Base-by-base conservation (phyloP, 2,797 vertebrate genomes). In the Tauraco hartlaubi region DNA sequence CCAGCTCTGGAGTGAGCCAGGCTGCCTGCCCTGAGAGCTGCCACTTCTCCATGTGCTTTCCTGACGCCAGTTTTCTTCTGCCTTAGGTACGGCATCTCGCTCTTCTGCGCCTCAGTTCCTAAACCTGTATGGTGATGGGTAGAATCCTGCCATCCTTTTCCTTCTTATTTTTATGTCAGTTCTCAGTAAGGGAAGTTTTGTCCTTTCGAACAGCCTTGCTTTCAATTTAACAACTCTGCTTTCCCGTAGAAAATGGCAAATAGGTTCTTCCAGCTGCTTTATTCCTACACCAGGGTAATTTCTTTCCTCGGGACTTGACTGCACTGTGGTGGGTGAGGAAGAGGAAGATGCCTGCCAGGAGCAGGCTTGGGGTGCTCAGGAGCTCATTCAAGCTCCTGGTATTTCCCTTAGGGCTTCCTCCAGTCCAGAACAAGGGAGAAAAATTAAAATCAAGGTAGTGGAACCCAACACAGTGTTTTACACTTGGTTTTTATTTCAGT, bases 1-100 rank as follows among this genome's bases (percentile, higher is more conserved):
- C 1, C 6, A 18, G 52, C 37, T 18, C 26, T 1, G 7, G 67
- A 41, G 49, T 15, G 8, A 16, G 25, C 48, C 1, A 5, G 64
- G n/a, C 39, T 9, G 5, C 4, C 31, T 51, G 78, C 31, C 66
- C 54, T 1, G 1, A 2, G 72, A 56, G 56, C 43, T 12, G 44
- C 43, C 1, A 0, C 3, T 31, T 12, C 75, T 56, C 8, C 1
- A 1, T 0, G 41, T 12, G 5, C 8, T 15, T 52, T 20, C 20
- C 35, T 5, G 39, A 8, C 1, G 2, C 15, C 9, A 3, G 1
- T 3, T 15, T 7, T 18, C 17, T 46, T 12, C 31, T 19, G 31
- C 76, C 22, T 3, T 15, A 18, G 58, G 51, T 16, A 4, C 39
- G 5, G 54, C 54, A 0, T 12, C 46, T 29, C 8, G 2, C 71